These are phyloP conservation scores for Ranitomeya imitator DNA, from an alignment of 2,113 vertebrate species.

Conservation along the genomic window DNA sequence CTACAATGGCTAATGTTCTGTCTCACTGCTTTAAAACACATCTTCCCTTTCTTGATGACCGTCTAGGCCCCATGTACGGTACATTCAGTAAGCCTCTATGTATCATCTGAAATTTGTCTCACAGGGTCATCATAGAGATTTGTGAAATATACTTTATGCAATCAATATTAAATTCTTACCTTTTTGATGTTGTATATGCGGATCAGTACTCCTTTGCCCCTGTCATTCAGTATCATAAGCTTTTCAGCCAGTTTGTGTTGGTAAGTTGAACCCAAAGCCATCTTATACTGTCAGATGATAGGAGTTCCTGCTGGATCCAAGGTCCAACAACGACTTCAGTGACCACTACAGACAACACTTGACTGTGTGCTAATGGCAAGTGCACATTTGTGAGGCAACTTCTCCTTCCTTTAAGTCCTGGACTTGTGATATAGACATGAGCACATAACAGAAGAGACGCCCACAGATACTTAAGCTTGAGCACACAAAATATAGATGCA, in stretches of 20 bases:
- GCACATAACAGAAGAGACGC: background rate
- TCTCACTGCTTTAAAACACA: background rate
- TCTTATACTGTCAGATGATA: constrained; percentile 53
- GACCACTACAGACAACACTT: background rate
- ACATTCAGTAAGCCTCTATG: background rate
- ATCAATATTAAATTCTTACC: constrained; percentile 71
- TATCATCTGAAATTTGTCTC: background rate
- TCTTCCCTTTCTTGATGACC: background rate
- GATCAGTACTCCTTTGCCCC: constrained; percentile 85
- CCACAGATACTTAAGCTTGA: constrained; percentile 19
- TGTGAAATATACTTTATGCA: background rate
- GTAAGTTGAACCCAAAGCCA: constrained; percentile 78
- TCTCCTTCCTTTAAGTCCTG: constrained; percentile 39
- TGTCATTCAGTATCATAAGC: constrained; percentile 86
- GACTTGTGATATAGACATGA: background rate
- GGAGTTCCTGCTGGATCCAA: background rate
- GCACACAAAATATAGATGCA: constrained; percentile 3
- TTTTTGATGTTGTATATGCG: constrained; percentile 92
- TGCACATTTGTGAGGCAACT: background rate
- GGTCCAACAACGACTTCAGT: background rate
- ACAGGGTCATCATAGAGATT: background rate
- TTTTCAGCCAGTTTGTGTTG: constrained; percentile 92
- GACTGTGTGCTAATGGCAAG: background rate
- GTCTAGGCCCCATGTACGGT: background rate
- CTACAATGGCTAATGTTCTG: background rate